These are phyloP conservation scores for Tapirus terrestris DNA, from an alignment of 2,113 vertebrate genomes.

Conservation along the genomic window DNA sequence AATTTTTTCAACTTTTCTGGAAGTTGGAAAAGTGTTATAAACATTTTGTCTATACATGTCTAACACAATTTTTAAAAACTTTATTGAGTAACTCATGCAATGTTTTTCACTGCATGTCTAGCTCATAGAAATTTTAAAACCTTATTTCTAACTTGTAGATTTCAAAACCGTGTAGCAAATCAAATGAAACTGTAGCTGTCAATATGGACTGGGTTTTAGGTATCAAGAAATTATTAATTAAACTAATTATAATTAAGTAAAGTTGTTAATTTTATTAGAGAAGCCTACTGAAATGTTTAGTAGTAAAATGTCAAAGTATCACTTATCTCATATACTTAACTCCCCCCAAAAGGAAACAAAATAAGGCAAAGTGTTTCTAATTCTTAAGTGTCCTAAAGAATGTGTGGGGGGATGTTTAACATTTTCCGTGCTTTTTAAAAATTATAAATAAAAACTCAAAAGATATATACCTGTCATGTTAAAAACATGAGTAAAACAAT, in stretches of 20 bases:
- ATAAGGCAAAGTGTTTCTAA: background rate
- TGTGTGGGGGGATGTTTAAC: background rate
- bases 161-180: constrained; percentile 50
- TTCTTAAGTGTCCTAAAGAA: background rate
- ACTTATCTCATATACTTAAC: background rate
- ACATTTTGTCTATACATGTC: background rate
- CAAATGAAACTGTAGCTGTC: background rate
- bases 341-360: background rate
- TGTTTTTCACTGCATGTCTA: background rate
- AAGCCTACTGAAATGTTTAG: background rate
- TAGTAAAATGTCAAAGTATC: background rate
- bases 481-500: background rate
- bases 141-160: constrained; percentile 28
- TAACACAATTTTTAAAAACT: constrained; percentile 19
- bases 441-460: constrained; percentile 33
- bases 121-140: constrained; percentile 24
- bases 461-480: background rate
- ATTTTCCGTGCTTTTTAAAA: constrained; percentile 34
- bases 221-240: background rate
- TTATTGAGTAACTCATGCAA: background rate
- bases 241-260: background rate
- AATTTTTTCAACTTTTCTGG: constrained; percentile 21
- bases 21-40: constrained; percentile 14
- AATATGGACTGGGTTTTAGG: background rate
- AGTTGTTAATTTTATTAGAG: constrained; percentile 40